Base-by-base conservation (phyloP, 2,888 invertebrate genomes). In the Endomychus coccineus region DNA sequence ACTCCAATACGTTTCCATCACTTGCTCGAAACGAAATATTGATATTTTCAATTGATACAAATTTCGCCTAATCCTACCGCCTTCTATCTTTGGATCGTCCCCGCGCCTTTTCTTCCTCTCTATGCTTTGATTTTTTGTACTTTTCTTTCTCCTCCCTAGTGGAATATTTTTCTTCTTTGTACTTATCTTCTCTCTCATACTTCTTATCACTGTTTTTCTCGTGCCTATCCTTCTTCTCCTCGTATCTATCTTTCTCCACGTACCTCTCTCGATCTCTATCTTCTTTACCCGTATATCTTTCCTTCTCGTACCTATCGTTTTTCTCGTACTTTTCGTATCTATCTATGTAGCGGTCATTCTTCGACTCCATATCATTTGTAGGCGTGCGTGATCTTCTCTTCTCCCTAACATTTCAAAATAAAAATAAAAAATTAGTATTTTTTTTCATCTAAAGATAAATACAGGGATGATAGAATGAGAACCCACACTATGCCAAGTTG, bases 371-470 rank as follows among this genome's bases (percentile, higher is more conserved):
- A 10, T 68, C 67, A 40, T 64, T 63, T 42, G 60, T 66, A 7
- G 61, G 58, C 2, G 69, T 68, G 23, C 67, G 51, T 3, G 68
- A 67, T 30, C 66, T 54, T 24, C 65, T 59, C 44, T 64, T 68
- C 23, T 69, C 68, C 45, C 69, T 68, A 43, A 24, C 56, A 56
- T 40, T 14, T 3, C 12, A n/a, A 25, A 10, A 11, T 5, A 25
- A 31, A 27, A 33, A 35, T 12, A 34, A 42, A 10, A 10, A 16
- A 27, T 11, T 16, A 17, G 17, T 11, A 22, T 31, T 17, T 6
- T 15, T 11, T 24, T n/a, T n/a, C n/a, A n/a, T n/a, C n/a, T n/a
- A n/a, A n/a, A n/a, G n/a, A n/a, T n/a, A n/a, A n/a, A n/a, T n/a
- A n/a, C n/a, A n/a, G n/a, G n/a, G n/a, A n/a, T n/a, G n/a, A n/a